A percentile compares a stretch with the other conserved stretches of the same genome.
phyloP scores from a whole-genome alignment of 2,113 vertebrate genomes.

The Hepsetus odoe region DNA sequence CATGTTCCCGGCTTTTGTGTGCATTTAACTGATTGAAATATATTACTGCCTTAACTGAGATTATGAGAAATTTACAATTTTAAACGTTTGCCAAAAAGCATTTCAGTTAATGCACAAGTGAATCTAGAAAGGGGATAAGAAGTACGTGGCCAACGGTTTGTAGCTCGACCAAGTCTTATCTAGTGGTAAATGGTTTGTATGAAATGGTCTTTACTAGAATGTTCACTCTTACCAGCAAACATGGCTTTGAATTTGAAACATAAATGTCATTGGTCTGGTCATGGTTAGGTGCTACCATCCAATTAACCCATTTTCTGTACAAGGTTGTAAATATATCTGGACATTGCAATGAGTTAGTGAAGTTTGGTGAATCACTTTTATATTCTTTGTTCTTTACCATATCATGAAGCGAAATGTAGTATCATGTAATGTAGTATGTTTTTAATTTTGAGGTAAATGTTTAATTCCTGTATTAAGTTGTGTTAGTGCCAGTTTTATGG shows the following conservation, averaged over 20 bases:
- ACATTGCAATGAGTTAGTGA: background rate
- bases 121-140: constrained; percentile 11
- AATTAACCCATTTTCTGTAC: constrained; percentile 10
- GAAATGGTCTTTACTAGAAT: constrained; percentile 11
- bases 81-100: constrained; percentile 40
- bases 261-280: constrained; percentile 23
- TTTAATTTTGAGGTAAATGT: background rate
- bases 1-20: constrained; percentile 30
- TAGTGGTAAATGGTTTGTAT: background rate
- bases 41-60: constrained; percentile 46
- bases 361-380: constrained; percentile 21
- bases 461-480: background rate
- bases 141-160: constrained; percentile 1
- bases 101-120: constrained; percentile 14
- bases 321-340: constrained; percentile 37
- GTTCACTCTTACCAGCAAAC: constrained; percentile 45
- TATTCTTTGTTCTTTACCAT: constrained; percentile 19
- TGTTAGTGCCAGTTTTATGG: constrained; percentile 15
- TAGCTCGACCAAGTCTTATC: constrained; percentile 2
- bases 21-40: constrained; percentile 40
- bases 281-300: constrained; percentile 46
- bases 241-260: constrained; percentile 16
- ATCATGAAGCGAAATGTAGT: constrained; percentile 27
- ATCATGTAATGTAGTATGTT: too few relatives aligned
- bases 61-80: constrained; percentile 12